A percentile compares a stretch with the other conserved stretches of the same genome.
Evolutionary conservation across 53 echinoderm and acorn worm species (phyloP).

Genomic region (Echinarachnius parma): DNA sequence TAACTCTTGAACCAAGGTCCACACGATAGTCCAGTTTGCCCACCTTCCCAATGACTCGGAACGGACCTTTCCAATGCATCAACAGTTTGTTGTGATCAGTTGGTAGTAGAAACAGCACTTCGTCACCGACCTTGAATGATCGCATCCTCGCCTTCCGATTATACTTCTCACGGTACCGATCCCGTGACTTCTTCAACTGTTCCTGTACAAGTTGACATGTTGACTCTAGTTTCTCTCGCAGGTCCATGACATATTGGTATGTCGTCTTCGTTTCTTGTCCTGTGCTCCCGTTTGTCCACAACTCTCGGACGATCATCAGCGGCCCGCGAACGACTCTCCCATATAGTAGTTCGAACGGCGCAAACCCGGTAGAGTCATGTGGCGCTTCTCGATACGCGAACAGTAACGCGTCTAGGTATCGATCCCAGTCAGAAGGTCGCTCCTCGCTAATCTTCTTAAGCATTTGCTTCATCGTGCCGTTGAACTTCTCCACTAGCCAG

Average conservation of each 20-base stretch:
- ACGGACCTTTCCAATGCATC: constrained; percentile 64
- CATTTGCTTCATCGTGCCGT: constrained; percentile 51
- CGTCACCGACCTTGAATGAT: constrained; percentile 53
- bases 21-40: constrained; percentile 48
- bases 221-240: constrained; percentile 26
- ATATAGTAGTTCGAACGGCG: constrained; percentile 53
- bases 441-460: constrained; percentile 55
- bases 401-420: constrained; percentile 42
- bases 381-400: constrained; percentile 48
- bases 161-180: constrained; percentile 33
- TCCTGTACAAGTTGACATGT: constrained; percentile 35
- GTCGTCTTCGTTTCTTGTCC: constrained; percentile 33
- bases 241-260: constrained; percentile 45
- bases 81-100: constrained; percentile 58
- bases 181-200: constrained; percentile 21
- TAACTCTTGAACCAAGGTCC: constrained; percentile 34
- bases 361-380: constrained; percentile 47
- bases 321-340: constrained; percentile 47
- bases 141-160: constrained; percentile 37
- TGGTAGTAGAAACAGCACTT: constrained; percentile 50
- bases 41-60: constrained; percentile 39
- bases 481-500: constrained; percentile 52
- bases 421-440: constrained; percentile 49
- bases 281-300: constrained; percentile 45
- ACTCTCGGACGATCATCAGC: constrained; percentile 45